A percentile compares a stretch with the other conserved stretches of the same genome.
These are phyloP conservation scores for Emydoidea blandingii DNA, from an alignment of 2,797 vertebrate genomes.

Conservation along the genomic window DNA sequence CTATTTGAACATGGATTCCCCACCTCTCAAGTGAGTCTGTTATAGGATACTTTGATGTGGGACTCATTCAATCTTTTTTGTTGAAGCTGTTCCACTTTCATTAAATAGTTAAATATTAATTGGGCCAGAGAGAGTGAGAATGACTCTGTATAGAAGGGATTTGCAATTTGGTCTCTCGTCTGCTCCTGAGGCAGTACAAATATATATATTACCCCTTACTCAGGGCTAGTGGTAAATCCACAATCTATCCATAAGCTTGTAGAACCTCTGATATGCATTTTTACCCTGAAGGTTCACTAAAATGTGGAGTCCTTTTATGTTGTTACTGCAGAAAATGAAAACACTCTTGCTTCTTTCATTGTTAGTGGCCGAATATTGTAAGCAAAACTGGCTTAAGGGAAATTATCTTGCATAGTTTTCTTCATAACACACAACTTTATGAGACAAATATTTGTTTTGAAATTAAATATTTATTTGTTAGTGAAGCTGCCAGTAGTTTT, in stretches of 20 bases:
- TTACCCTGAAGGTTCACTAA: neutral
- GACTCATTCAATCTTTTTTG: too few relatives aligned
- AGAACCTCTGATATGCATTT: neutral
- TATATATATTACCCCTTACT: neutral
- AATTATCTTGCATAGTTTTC: neutral
- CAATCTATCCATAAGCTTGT: neutral
- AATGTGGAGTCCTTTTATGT: neutral
- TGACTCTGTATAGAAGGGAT: neutral
- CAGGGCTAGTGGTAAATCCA: neutral
- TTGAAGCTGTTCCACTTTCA: neutral
- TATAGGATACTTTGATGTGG: too few relatives aligned
- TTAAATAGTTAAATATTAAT: neutral
- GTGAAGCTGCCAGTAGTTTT: neutral
- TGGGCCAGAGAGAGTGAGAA: neutral
- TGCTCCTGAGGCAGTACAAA: neutral
- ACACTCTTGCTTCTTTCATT: neutral
- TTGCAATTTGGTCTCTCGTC: neutral
- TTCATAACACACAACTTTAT: rapidly evolving
- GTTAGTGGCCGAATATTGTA: neutral
- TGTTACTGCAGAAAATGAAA: neutral
- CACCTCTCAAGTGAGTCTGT: too few relatives aligned
- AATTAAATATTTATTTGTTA: neutral
- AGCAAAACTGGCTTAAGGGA: neutral
- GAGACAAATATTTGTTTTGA: neutral
- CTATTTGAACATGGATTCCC: too few relatives aligned